Evolutionary conservation across 2,888 invertebrate genomes (phyloP), one percentile per base, ranked within the genome.

Genomic region (Pyrgus malvae): DNA sequence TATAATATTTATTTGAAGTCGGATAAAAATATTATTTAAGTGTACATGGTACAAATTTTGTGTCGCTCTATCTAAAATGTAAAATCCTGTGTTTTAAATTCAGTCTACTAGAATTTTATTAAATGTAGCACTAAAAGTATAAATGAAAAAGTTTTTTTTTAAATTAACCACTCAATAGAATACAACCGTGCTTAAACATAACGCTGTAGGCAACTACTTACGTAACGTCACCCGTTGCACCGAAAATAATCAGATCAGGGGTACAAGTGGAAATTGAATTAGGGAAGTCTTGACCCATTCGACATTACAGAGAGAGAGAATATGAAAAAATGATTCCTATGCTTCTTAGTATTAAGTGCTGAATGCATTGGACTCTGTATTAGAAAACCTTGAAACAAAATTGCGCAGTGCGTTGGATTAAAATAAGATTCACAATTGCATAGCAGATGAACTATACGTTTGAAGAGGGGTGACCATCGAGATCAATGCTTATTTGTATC

Each of bases 401-500:
- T 31, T 45, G 16, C 27, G 35, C 45, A 44, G 38, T 66, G 56
- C 27, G 1, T 6, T n/a, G 0, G 0, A 7, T 1, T 0, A 2
- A 14, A 33, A 35, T 48, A 65, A 57, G 59, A 64, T 56, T 29
- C 55, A 63, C 25, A 56, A 53, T 67, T 17, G 58, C 9, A 49
- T 8, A 45, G 29, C 45, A 53, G 35, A 12, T 19, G 37, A n/a
- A n/a, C 7, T 19, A 12, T 42, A 29, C 9, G 7, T 48, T 54
- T 61, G 62, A 62, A 61, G 61, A 71, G 70, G 81, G 80, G 81
- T 73, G 78, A 74, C 72, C 73, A 70, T 70, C 58, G 67, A 76
- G 81, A 83, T 85, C 86, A 84, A 80, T 83, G 82, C 78, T 81
- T 87, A 86, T 88, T 86, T 86, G 86, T 80, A 80, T 82, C 79